Evolutionary conservation across 2,113 vertebrate species (phyloP).

Genomic region (Tychaedon coryphoeus): DNA sequence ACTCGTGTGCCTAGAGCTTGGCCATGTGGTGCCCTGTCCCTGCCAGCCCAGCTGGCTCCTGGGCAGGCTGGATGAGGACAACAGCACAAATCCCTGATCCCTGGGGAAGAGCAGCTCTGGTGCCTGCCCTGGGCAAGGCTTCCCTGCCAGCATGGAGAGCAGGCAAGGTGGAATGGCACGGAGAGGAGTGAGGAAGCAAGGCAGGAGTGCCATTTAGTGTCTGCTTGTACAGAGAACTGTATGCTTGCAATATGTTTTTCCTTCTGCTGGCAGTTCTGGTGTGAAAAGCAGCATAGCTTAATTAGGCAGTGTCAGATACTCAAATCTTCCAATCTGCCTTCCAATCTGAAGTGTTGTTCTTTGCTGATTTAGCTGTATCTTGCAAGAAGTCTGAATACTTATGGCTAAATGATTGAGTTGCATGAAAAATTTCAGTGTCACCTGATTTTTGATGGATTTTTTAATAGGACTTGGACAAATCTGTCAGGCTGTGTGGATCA

Average conservation of each 20-base stretch:
- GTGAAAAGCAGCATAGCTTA: conserved; percentile 62
- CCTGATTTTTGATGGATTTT: neutral
- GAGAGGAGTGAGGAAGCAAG: neutral
- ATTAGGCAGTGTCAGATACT: conserved; percentile 61
- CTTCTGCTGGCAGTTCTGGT: conserved; percentile 50
- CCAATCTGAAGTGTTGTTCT: conserved; percentile 56
- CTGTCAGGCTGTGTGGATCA: neutral
- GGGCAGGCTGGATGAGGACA: neutral
- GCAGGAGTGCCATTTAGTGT: conserved; percentile 49
- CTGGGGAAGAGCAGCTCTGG: neutral
- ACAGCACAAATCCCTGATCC: neutral
- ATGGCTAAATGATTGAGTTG: neutral
- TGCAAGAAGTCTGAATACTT: neutral
- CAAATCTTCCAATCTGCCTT: conserved; percentile 54
- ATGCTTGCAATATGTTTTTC: conserved; percentile 57
- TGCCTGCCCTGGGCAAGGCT: rapidly evolving
- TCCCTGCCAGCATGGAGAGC: neutral
- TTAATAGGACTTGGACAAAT: neutral
- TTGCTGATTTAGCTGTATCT: conserved; percentile 54
- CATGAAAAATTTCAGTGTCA: neutral
- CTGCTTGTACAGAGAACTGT: conserved; percentile 12
- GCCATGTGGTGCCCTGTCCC: neutral
- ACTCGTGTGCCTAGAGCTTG: rapidly evolving
- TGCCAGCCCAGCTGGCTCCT: neutral
- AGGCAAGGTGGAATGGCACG: neutral